Conservation (phyloP, 2,113 vertebrate genomes). For the Falco punctatus region DNA sequence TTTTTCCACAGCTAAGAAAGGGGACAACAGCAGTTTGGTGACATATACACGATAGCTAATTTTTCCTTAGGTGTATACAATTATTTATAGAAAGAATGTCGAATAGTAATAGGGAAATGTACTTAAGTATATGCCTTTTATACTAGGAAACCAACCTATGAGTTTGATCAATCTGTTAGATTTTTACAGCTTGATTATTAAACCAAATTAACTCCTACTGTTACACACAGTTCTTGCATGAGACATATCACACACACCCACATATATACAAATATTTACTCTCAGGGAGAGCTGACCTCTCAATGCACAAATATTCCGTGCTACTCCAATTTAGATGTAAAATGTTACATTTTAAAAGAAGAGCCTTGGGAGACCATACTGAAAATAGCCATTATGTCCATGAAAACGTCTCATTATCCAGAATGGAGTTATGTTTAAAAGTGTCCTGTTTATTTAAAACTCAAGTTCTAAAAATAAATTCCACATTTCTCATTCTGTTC, state of each 20-base stretch:
- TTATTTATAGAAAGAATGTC: not conserved
- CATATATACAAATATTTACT: conserved; percentile 46
- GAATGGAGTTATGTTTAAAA: conserved; percentile 23
- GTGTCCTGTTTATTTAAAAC: conserved; percentile 46
- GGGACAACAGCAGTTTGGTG: not conserved
- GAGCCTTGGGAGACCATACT: not conserved
- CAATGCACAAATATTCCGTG: not conserved
- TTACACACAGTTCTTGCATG: not conserved
- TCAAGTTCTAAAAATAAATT: conserved; percentile 38
- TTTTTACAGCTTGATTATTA: conserved; percentile 43
- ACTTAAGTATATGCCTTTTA: not conserved
- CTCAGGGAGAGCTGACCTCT: conserved; percentile 27
- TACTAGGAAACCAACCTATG: not conserved
- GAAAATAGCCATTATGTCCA: conserved; percentile 38
- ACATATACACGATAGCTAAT: not conserved
- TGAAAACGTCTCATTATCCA: conserved; percentile 40
- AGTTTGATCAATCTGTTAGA: not conserved
- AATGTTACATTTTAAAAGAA: not conserved
- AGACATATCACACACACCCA: not conserved
- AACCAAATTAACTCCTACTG: conserved; percentile 22
- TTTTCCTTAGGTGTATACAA: not conserved
- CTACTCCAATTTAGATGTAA: not conserved
- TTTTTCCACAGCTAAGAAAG: not conserved
- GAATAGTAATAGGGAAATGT: not conserved
- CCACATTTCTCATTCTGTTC: conserved; percentile 2